Conservation (phyloP, 2,888 invertebrate species). For the Lobophora halterata region DNA sequence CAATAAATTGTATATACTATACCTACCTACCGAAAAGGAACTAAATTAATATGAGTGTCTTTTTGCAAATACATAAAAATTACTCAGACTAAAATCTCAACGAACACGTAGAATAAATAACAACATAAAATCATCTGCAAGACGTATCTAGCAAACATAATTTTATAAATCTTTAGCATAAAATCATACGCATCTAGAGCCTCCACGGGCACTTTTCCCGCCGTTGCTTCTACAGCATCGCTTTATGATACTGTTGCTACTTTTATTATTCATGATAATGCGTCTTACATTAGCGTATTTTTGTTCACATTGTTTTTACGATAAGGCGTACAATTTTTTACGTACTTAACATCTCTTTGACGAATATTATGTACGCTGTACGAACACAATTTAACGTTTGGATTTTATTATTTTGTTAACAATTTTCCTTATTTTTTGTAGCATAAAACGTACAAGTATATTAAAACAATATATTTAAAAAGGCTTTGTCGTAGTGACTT, state of each 20-base stretch:
- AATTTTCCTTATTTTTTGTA: too few relatives aligned
- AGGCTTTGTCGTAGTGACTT: too few relatives aligned
- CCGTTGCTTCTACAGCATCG: constrained; percentile 72
- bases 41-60: too few relatives aligned
- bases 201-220: constrained; percentile 63
- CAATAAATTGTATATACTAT: too few relatives aligned
- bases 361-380: too few relatives aligned
- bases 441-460: too few relatives aligned
- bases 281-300: constrained; percentile 66
- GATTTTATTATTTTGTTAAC: too few relatives aligned
- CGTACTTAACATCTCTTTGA: constrained; percentile 38
- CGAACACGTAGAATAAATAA: neutral
- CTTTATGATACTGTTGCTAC: constrained; percentile 65
- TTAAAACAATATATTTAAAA: too few relatives aligned
- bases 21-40: too few relatives aligned
- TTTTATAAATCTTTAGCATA: constrained; percentile 28
- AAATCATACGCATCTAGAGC: constrained; percentile 38
- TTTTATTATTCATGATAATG: constrained; percentile 77
- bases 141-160: constrained; percentile 28
- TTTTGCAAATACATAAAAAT: too few relatives aligned
- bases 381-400: too few relatives aligned
- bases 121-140: constrained; percentile 6
- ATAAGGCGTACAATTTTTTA: constrained; percentile 40
- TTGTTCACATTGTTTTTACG: constrained; percentile 51
- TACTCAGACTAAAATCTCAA: neutral